Evolutionary conservation across 1,140 invertebrate species (phyloP), one percentile per base, ranked within the genome.

Genomic region (Eumaeus atala): DNA sequence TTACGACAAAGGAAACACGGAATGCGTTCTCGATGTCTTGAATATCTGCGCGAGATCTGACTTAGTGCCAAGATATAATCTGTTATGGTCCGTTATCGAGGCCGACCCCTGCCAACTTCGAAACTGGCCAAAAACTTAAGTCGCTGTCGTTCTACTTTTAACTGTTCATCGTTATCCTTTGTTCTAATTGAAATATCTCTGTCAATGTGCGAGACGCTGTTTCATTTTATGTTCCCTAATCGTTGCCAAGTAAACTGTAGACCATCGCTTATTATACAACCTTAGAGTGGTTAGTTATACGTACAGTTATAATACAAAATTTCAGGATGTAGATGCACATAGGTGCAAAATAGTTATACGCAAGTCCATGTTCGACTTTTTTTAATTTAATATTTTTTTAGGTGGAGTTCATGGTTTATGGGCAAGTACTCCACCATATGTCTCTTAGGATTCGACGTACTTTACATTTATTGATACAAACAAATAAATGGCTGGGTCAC

Each of bases 21-120:
- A 71, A 67, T 77, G 68, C 66, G 62, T 64, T 60, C 66, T 61
- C 74, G 66, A 77, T 70, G 63, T 70, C 60, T 72, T 61, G 64
- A 67, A 71, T 67, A 66, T 62, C 58, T 58, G 55, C 55, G 62
- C 58, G 56, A 61, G 48, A 63, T 54, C 58, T 53, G 58, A 54
- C 47, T 66, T 59, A 61, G 66, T 80, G 79, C 79, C 77, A 83
- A 83, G 75, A 80, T 70, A 79, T 83, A 79, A 83, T 83, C 77
- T 83, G 77, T 79, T 81, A 79, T 79, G 76, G 74, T 77, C 75
- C 77, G 77, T 81, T 79, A 83, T 80, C 75, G 73, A 62, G 75
- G 56, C 14, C 54, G 48, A 54, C 71, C 64, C 62, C 70, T 81
- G 79, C 79, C 79, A 83, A 77, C 70, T 62, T 54, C 40, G 58